Percentiles rank a stretch among this genome's conserved stretches.
Conservation (phyloP, 1,140 invertebrate species). For the Druon quercuslanigerum region DNA sequence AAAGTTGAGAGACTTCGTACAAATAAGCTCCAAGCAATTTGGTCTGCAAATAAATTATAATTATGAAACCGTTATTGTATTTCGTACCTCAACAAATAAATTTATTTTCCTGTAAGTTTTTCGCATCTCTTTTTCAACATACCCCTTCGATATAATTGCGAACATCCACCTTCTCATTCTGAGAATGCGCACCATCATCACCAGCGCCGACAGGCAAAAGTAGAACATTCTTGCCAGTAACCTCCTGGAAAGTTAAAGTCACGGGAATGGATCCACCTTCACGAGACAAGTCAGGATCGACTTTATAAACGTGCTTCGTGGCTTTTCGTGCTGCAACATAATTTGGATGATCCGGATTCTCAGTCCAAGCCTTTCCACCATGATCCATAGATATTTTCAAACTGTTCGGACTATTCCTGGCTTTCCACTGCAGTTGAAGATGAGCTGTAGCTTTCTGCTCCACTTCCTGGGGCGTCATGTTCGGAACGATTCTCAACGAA, state of each 20-base stretch:
- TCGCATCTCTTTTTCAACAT: slow-evolving; percentile 67
- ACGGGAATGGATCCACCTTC: slow-evolving; percentile 98
- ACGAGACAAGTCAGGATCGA: slow-evolving; percentile 94
- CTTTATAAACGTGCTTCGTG: slow-evolving; percentile 91
- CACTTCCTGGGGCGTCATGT: slow-evolving; percentile 89
- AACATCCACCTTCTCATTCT: slow-evolving; percentile 97
- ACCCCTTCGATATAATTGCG: slow-evolving; percentile 96
- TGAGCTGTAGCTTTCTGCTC: slow-evolving; percentile 85
- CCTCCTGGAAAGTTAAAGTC: slow-evolving; percentile 92
- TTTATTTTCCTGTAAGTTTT: background rate
- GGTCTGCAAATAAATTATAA: slow-evolving; percentile 79
- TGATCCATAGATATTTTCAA: slow-evolving; percentile 87
- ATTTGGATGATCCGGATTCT: slow-evolving; percentile 93
- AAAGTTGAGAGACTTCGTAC: slow-evolving; percentile 83
- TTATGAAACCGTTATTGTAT: slow-evolving; percentile 19
- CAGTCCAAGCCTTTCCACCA: slow-evolving; percentile 92
- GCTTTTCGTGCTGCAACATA: slow-evolving; percentile 92
- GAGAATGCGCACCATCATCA: slow-evolving; percentile 98
- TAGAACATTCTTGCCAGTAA: slow-evolving; percentile 94
- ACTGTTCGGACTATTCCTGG: slow-evolving; percentile 89
- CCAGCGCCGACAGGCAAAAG: slow-evolving; percentile 92
- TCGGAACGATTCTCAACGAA: slow-evolving; percentile 94
- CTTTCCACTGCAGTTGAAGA: slow-evolving; percentile 82
- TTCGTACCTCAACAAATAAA: background rate
- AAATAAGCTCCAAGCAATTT: slow-evolving; percentile 91